Evolutionary conservation across 2,797 vertebrate species (phyloP), one percentile per base, ranked within the genome.

Genomic region (Characodon lateralis): DNA sequence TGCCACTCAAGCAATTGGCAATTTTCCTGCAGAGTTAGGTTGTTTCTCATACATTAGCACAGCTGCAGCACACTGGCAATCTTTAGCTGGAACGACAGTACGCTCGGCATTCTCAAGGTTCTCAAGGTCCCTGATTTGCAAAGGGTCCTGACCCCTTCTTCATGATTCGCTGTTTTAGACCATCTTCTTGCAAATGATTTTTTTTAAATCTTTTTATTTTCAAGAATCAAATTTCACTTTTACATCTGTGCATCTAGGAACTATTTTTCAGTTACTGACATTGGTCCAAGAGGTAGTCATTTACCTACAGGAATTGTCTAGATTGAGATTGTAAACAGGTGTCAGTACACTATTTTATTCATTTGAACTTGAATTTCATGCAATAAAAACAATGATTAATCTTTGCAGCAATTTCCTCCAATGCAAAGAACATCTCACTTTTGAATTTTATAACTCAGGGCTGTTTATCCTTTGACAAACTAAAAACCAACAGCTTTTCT

Each of bases 371-470:
- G 58, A 4, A 12, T 13, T 28, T 77, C 35, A n/a, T 41, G 50
- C 12, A 68, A 78, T 28, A n/a, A 73, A n/a, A 51, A 46, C 43
- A 50, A 22, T 39, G 55, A 61, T 22, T 77, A 58, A 61, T 43
- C n/a, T 70, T 69, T 39, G 20, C 50, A 50, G 53, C 46, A 73
- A 73, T 51, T 39, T 41, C 0, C 51, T 51, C 24, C 39, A 59
- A 55, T 26, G n/a, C 22, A 48, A 71, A 51, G 28, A 6, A 48
- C 14, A 70, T 28, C 35, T 4, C 35, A 35, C 35, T 35, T 35
- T 35, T 35, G 35, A 35, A 35, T 35, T 35, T 35, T 35, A 35
- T 51, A 51, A 48, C 58, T 73, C 46, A 6, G 22, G 43, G 5
- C 55, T 8, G 56, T 59, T 59, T 59, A n/a, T 12, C 1, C 1